phyloP scores from a whole-genome alignment of 1,140 invertebrate species.

The honey bee (Apis mellifera) region DNA sequence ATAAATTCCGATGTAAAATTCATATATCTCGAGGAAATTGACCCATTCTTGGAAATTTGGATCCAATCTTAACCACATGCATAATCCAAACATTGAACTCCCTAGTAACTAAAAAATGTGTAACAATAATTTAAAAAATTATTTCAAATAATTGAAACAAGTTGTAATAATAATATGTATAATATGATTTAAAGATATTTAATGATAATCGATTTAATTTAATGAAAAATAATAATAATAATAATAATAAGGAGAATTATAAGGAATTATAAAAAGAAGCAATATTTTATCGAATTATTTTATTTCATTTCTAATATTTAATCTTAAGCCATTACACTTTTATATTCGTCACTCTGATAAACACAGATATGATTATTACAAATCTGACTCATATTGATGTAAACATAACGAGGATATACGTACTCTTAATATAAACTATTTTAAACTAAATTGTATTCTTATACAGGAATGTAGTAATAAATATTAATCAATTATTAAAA shows the following conservation, averaged over 20 bases:
- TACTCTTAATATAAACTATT: slow-evolving; percentile 10
- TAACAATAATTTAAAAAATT: slow-evolving; percentile 10
- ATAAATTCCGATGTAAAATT: slow-evolving; percentile 92
- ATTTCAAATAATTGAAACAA: background rate
- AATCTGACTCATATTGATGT: slow-evolving; percentile 35
- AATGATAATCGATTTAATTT: background rate
- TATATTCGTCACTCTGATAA: slow-evolving; percentile 42
- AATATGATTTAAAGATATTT: background rate
- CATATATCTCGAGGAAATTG: slow-evolving; percentile 85
- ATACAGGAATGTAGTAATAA: background rate
- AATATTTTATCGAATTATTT: background rate
- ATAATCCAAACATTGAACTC: slow-evolving; percentile 87
- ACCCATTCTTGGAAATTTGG: slow-evolving; percentile 91
- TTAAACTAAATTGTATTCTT: slow-evolving; percentile 14
- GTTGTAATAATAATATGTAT: background rate
- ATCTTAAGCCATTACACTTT: background rate
- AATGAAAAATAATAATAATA: background rate
- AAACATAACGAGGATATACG: slow-evolving; percentile 8
- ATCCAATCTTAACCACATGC: slow-evolving; percentile 91
- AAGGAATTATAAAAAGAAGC: background rate
- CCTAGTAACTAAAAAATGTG: slow-evolving; percentile 85
- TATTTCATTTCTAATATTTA: slow-evolving; percentile 5
- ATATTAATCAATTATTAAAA: background rate
- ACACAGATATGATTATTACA: slow-evolving; percentile 32
- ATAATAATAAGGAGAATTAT: background rate